Evolutionary conservation across 2,888 invertebrate species (phyloP), one percentile per base, ranked within the genome.

Genomic region (Aleiodes alternator): DNA sequence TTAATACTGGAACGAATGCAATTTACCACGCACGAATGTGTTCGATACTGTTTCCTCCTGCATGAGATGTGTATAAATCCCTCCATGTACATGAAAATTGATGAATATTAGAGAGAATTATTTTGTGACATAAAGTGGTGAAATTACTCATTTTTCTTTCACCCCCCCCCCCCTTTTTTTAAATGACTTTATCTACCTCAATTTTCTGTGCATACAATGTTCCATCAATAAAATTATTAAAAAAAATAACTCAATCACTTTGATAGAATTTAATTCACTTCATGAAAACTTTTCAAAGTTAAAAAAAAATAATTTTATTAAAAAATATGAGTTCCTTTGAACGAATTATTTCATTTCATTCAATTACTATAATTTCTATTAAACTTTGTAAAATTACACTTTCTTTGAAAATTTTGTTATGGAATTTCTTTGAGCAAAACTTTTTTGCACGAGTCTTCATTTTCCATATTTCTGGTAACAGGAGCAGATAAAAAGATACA

Each of bases 1-100:
- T 55, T 59, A 16, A 50, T 51, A 69, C 56, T 53, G 64, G 56
- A 69, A 68, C 73, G 50, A 73, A 68, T 66, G 12, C 14, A 48
- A 57, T 75, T 55, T 38, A 64, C 56, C 31, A 64, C 80, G 71
- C 69, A 64, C 16, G 74, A 73, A 72, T 64, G 70, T 59, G 70
- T 59, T 34, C 68, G 69, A 73, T 57, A 16, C 59, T 64, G 14
- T 61, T 51, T 48, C 50, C 38, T 51, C 34, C 38, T 43, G 43
- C 43, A 43, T 43, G 43, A 11, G 61, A 16, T 43, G 14, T 43
- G 14, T 8, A 16, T 14, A 43, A 64, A 4, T 23, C 48, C 43
- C 23, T 23, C 16, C 43, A 48, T 64, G 29, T 43, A 64, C 64
- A 43, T 3, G n/a, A 16, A 64, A 64, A 64, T 48, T 64, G 64